These are phyloP conservation scores for Gryon sp. DNA, from an alignment of 1,140 invertebrate genomes.

Conservation along the genomic window DNA sequence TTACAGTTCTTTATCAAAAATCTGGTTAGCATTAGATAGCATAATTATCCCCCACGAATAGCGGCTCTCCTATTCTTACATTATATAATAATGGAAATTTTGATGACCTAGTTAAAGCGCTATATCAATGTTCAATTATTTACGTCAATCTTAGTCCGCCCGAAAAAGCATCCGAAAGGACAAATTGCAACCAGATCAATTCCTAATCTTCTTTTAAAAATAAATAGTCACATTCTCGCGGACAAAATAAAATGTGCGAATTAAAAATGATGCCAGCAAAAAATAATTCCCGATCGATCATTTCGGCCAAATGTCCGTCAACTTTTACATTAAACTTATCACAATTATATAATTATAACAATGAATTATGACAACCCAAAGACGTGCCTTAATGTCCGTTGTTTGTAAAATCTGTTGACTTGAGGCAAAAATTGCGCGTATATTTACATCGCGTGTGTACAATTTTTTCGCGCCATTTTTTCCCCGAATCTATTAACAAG, in stretches of 20 bases:
- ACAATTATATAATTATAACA: no score
- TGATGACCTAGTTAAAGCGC: conserved; percentile 43
- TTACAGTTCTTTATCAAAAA: no score
- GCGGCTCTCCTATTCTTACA: conserved; percentile 40
- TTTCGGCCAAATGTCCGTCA: no score
- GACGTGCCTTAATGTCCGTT: not conserved
- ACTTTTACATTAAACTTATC: no score
- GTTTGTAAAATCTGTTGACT: not conserved
- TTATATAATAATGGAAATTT: conserved; percentile 40
- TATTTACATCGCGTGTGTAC: conserved; percentile 13
- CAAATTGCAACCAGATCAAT: conserved; percentile 33
- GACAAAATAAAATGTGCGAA: conserved; percentile 29
- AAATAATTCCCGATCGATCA: conserved; percentile 18
- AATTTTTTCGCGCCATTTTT: conserved; percentile 27
- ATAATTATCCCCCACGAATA: no score
- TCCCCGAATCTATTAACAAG: conserved; percentile 35
- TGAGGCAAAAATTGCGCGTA: not conserved
- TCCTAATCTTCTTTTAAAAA: conserved; percentile 43
- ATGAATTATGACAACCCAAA: no score
- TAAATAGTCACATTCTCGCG: conserved; percentile 30
- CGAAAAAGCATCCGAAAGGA: conserved; percentile 30
- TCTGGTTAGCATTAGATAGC: no score
- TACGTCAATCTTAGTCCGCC: conserved; percentile 36
- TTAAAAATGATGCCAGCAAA: conserved; percentile 20
- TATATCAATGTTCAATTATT: conserved; percentile 45